phyloP scores from a whole-genome alignment of 2,113 vertebrate species.

The Enhydra lutris region DNA sequence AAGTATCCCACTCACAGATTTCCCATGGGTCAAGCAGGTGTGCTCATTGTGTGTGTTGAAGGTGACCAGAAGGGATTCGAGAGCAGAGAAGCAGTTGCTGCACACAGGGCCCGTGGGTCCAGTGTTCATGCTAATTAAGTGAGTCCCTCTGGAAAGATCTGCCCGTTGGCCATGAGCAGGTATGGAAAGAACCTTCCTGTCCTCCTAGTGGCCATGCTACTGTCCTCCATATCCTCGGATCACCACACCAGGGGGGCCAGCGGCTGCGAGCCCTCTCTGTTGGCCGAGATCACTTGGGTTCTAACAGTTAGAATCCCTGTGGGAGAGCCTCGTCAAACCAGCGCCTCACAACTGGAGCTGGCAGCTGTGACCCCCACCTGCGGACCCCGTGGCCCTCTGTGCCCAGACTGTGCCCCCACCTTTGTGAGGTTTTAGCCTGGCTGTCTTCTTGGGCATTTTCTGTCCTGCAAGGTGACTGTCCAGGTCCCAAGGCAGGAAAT shows the following conservation, averaged over 20 bases:
- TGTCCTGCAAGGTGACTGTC: constrained; percentile 27
- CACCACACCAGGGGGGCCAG: background rate
- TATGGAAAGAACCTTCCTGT: too few relatives aligned
- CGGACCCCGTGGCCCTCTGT: background rate
- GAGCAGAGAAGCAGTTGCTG: background rate
- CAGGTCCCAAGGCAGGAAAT: constrained; percentile 51
- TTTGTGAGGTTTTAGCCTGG: background rate
- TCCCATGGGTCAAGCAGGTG: background rate
- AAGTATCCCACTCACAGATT: background rate
- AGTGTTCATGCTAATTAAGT: background rate
- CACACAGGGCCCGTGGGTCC: background rate
- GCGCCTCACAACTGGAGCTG: accelerated
- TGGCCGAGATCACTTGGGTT: background rate
- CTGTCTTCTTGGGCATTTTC: constrained; percentile 28
- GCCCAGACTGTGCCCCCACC: accelerated
- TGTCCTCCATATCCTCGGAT: accelerated
- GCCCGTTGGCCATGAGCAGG: background rate
- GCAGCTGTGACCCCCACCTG: background rate
- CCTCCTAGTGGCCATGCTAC: accelerated
- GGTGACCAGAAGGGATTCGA: background rate
- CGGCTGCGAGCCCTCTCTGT: background rate
- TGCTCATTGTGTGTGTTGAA: background rate
- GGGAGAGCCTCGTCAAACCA: background rate
- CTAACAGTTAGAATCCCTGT: background rate
- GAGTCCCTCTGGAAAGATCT: background rate